Conservation (phyloP, 2,797 vertebrate species). For the Crypturellus tataupa region DNA sequence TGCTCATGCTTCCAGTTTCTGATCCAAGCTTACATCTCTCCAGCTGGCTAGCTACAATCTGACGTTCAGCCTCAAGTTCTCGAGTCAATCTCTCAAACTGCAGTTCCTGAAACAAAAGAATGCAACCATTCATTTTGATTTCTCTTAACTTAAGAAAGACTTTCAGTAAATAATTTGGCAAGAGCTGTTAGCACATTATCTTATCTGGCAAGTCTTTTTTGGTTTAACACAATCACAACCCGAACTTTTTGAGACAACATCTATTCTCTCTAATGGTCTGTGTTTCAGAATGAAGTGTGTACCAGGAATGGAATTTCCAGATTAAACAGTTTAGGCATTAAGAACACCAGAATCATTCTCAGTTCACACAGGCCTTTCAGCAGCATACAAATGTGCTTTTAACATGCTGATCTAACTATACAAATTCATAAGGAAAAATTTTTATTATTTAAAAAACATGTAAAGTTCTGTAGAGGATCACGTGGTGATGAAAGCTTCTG, state of each 20-base stretch:
- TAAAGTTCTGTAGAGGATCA: background rate
- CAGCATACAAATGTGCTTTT: background rate
- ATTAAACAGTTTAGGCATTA: background rate
- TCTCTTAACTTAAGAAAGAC: background rate
- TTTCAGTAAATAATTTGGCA: background rate
- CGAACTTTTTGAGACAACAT: background rate
- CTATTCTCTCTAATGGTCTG: background rate
- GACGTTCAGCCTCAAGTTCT: conserved; percentile 97
- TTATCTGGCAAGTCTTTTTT: background rate
- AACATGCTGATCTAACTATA: background rate
- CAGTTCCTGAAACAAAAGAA: conserved; percentile 87
- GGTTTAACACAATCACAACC: background rate
- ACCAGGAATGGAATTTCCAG: background rate
- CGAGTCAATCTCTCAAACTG: conserved; percentile 98
- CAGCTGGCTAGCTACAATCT: conserved; percentile 97
- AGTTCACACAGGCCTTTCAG: background rate
- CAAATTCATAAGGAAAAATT: background rate
- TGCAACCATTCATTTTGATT: conserved; percentile 19
- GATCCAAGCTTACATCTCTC: conserved; percentile 99
- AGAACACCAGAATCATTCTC: background rate
- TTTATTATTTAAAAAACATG: background rate
- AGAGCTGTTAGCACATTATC: background rate
- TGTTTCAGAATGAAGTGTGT: background rate
- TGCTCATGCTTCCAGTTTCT: conserved; percentile 97
- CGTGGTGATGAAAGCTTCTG: background rate